Percentiles rank a stretch among this genome's conserved stretches.
Evolutionary conservation across 2,888 invertebrate genomes (phyloP).

Genomic region (Sinhomidia bicolor): DNA sequence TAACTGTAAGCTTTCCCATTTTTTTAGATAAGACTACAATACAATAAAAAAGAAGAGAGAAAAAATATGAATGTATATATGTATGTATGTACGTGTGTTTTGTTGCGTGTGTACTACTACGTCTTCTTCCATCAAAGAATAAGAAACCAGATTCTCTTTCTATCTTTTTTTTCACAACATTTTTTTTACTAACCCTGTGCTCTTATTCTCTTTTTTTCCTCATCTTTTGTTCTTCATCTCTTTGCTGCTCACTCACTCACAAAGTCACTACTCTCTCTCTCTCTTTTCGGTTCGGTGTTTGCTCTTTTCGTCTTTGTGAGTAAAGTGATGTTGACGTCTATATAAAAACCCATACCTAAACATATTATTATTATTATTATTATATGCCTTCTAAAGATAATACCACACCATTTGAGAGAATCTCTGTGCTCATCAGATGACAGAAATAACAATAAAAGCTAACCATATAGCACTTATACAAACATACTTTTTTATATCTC

Average conservation of each 20-base stretch:
- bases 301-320: neutral
- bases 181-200: constrained; percentile 49
- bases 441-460: constrained; percentile 66
- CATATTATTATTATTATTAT: too few relatives aligned
- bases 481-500: constrained; percentile 35
- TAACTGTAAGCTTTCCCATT: neutral
- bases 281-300: constrained; percentile 7
- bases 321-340: constrained; percentile 52
- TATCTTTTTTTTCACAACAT: constrained; percentile 60
- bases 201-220: constrained; percentile 32
- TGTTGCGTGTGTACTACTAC: neutral
- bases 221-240: constrained; percentile 61
- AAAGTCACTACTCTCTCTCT: constrained; percentile 25
- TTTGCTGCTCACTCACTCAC: constrained; percentile 20
- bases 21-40: neutral
- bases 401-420: constrained; percentile 24
- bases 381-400: constrained; percentile 17
- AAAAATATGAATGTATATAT: neutral
- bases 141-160: constrained; percentile 64
- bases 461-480: constrained; percentile 33
- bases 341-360: neutral
- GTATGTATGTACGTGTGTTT: too few relatives aligned
- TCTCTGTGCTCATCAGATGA: constrained; percentile 65
- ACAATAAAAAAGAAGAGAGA: neutral
- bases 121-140: constrained; percentile 25